Evolutionary conservation across 2,888 invertebrate species (phyloP), one percentile per base, ranked within the genome.

Genomic region (Phalera bucephala): DNA sequence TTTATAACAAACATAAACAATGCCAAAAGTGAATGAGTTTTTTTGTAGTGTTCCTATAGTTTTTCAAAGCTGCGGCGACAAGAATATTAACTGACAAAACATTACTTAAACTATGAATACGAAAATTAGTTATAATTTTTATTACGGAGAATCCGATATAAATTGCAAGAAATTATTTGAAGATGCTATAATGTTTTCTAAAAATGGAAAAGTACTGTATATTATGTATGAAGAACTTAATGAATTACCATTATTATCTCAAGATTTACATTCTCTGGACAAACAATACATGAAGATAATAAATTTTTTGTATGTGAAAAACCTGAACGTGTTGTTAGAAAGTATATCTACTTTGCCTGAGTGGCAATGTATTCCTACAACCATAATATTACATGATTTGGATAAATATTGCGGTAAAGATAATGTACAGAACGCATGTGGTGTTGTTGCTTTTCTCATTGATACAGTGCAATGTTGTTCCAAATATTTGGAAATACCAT

Each of bases 221-320:
- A 78, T 88, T 40, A 45, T 80, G 38, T 55, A 55, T 34, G 76
- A 88, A 49, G 85, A 88, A 55, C 50, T 87, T 9, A 72, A 69
- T 48, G 81, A 86, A 58, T 48, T 89, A 12, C 89, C 89, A n/a
- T 54, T 78, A 40, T 46, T 88, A 29, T 83, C 84, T 6, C 80
- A 87, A 58, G 81, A 86, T 36, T 40, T 83, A 1, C 68, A 38
- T 48, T 60, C 63, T 31, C 44, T 80, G 1, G 80, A 78, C 30
- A 73, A 74, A 43, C 73, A 81, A 52, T 86, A 79, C 33, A 77
- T 88, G 73, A 88, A 86, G 65, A 81, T 87, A 83, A 78, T 89
- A 11, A 83, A 76, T 52, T 88, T 89, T 58, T 47, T 89, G 7
- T 88, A 89, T 69, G 77, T 74, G 22, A 72, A 71, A 28, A 72